phyloP scores from a whole-genome alignment of 2,113 vertebrate species.

The Gymnarchus niloticus region DNA sequence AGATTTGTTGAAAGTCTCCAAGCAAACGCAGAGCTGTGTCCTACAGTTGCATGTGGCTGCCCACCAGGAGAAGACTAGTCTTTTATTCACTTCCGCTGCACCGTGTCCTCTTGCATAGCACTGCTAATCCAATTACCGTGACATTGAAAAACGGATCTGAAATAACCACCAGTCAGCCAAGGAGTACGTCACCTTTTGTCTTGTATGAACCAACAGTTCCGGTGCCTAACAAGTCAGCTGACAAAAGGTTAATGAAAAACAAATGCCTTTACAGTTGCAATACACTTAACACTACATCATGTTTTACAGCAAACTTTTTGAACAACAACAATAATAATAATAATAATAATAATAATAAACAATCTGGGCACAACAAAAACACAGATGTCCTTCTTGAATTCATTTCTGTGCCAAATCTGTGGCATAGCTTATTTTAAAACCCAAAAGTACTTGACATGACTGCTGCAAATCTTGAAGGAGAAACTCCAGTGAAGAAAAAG shows the following conservation, averaged over 20 bases:
- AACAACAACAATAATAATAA: too few relatives aligned
- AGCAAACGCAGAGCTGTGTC: background rate
- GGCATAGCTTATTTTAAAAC: background rate
- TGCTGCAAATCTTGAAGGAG: background rate
- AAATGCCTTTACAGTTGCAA: too few relatives aligned
- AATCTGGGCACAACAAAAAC: background rate
- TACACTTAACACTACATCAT: background rate
- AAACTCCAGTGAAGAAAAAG: background rate
- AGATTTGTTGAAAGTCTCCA: background rate
- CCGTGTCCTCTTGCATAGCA: slow-evolving; percentile 30
- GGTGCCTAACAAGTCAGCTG: background rate
- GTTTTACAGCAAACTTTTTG: background rate
- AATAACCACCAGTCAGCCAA: slow-evolving; percentile 32
- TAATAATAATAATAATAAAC: background rate
- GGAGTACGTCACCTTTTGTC: background rate
- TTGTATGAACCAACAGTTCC: slow-evolving; percentile 4
- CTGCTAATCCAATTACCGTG: slow-evolving; percentile 36
- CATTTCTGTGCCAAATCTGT: background rate
- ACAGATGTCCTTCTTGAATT: background rate
- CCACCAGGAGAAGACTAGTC: background rate
- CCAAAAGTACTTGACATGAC: background rate
- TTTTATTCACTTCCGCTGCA: background rate
- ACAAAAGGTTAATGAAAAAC: background rate
- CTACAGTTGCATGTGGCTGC: background rate
- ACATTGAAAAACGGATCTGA: slow-evolving; percentile 16